These are phyloP conservation scores for Podargus strigoides DNA, from an alignment of 2,797 vertebrate genomes.

Conservation along the genomic window DNA sequence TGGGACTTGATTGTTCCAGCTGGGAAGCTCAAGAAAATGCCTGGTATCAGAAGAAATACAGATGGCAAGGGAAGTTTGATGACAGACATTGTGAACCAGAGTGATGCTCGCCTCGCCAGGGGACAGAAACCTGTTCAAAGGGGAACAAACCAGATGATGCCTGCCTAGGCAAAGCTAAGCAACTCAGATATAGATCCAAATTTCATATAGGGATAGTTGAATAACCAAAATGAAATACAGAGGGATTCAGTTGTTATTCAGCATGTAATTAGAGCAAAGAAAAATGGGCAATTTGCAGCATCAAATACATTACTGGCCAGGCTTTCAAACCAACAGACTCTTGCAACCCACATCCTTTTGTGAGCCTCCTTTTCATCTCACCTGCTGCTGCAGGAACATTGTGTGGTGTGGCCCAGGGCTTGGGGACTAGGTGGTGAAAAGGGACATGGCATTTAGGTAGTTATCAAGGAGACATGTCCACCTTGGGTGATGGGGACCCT, in stretches of 20 bases:
- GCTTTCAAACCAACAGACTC: not conserved
- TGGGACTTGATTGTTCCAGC: not conserved
- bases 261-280: not conserved
- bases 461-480: not conserved
- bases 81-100: not conserved
- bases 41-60: not conserved
- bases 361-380: not conserved
- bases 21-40: not conserved
- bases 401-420: not conserved
- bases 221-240: not conserved
- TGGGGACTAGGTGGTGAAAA: not conserved
- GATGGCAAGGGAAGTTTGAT: not conserved
- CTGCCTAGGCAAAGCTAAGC: not conserved
- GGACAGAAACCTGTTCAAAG: not conserved
- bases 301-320: not conserved
- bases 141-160: not conserved
- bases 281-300: rapidly evolving
- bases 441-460: not conserved
- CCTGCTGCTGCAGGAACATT: not conserved
- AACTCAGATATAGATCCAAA: not conserved
- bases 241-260: not conserved
- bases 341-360: not conserved
- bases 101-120: not conserved
- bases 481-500: not conserved
- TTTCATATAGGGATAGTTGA: not conserved